Conservation (phyloP, 2,797 vertebrate genomes). For the Hydrocynus forskahlii region DNA sequence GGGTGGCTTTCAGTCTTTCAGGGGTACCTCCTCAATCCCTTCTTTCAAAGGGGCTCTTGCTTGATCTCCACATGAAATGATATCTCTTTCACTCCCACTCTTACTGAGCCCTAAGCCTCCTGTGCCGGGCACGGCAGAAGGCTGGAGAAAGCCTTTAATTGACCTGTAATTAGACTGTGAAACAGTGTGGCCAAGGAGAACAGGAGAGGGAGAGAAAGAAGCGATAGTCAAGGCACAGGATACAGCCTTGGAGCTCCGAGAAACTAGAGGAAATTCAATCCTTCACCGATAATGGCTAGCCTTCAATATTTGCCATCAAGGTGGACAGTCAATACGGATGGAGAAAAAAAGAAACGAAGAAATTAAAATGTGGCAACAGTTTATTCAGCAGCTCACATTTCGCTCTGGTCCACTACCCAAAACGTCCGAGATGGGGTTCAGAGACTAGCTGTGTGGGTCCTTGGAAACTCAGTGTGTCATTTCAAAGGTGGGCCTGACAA, state of each 20-base stretch:
- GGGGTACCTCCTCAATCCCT: constrained; percentile 73
- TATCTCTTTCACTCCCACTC: constrained; percentile 82
- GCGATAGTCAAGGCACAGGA: constrained; percentile 53
- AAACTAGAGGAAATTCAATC: constrained; percentile 62
- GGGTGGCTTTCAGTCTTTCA: constrained; percentile 79
- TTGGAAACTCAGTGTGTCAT: constrained; percentile 23
- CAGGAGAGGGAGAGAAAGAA: constrained; percentile 56
- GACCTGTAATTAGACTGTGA: constrained; percentile 88
- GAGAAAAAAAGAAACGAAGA: constrained; percentile 25
- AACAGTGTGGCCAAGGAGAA: constrained; percentile 69
- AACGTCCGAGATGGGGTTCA: constrained; percentile 4
- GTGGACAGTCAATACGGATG: constrained; percentile 40
- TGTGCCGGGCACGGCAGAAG: constrained; percentile 76
- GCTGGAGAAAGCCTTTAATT: constrained; percentile 83
- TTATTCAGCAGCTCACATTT: constrained; percentile 58
- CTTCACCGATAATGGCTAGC: constrained; percentile 57
- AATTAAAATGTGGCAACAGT: constrained; percentile 67
- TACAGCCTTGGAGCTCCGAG: constrained; percentile 38
- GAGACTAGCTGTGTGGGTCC: constrained; percentile 10
- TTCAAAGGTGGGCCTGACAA: constrained; percentile 20
- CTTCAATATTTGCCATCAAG: constrained; percentile 54
- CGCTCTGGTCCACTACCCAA: constrained; percentile 20
- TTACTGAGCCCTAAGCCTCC: constrained; percentile 75
- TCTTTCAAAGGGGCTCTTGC: constrained; percentile 81
- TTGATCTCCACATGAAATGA: constrained; percentile 91